Conservation (phyloP, 2,113 vertebrate species). For the Ramphastos sulfuratus region DNA sequence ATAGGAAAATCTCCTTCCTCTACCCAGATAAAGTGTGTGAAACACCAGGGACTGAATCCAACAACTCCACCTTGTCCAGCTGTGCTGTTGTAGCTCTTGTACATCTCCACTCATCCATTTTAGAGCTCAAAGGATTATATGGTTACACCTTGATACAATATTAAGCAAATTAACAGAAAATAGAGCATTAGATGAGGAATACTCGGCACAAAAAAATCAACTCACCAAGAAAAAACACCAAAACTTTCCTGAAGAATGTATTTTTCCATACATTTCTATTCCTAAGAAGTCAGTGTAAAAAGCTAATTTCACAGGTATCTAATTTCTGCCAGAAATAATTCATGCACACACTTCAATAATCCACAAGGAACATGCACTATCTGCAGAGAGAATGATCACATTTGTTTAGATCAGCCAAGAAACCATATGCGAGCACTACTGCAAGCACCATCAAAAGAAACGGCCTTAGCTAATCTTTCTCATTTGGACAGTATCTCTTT, state of each 20-base stretch:
- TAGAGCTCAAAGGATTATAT: background rate
- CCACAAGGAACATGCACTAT: background rate
- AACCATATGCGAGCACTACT: background rate
- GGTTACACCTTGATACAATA: background rate
- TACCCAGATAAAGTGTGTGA: background rate
- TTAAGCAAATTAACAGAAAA: background rate
- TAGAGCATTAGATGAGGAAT: background rate
- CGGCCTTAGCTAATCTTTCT: background rate
- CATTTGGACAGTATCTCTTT: background rate
- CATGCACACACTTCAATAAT: background rate
- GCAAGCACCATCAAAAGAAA: background rate
- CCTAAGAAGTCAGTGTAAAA: background rate
- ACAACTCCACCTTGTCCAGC: background rate
- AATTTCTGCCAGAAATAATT: background rate
- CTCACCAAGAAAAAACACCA: background rate
- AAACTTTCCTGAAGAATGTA: background rate
- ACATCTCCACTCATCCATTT: background rate
- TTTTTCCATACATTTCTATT: background rate
- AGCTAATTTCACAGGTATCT: background rate
- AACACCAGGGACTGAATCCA: background rate
- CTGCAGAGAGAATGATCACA: background rate
- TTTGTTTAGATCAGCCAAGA: background rate
- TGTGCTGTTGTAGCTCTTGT: background rate
- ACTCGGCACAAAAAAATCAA: background rate
- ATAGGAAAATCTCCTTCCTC: too few species aligned